Evolutionary conservation across 2,113 vertebrate genomes (phyloP).

Genomic region (Sus scrofa): DNA sequence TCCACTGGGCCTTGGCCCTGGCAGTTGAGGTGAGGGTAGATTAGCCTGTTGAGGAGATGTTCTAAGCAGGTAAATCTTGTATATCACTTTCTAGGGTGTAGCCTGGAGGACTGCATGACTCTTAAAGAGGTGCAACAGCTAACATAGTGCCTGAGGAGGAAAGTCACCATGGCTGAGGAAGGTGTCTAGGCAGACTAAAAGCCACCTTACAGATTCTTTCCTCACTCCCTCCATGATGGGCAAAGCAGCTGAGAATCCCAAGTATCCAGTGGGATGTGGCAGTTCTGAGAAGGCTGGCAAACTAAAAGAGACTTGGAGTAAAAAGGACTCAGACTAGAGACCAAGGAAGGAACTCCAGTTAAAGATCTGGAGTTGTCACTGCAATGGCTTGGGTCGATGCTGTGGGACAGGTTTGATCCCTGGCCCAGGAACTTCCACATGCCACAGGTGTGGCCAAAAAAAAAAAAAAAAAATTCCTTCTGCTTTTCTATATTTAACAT

Average conservation of each 20-base stretch:
- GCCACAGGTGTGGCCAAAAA: no score
- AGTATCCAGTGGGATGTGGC: background rate
- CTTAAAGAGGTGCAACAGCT: background rate
- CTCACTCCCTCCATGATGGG: background rate
- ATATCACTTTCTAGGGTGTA: background rate
- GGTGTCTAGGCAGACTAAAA: background rate
- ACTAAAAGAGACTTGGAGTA: background rate
- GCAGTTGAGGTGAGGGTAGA: background rate
- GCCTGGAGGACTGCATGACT: background rate
- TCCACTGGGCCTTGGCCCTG: background rate
- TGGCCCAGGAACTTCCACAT: no score
- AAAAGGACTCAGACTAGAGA: background rate
- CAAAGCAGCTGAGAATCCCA: background rate
- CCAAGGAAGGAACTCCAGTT: background rate
- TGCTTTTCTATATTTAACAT: background rate
- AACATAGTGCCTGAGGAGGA: background rate
- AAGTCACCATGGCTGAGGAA: background rate
- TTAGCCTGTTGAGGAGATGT: background rate
- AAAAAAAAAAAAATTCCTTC: background rate
- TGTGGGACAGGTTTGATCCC: no score
- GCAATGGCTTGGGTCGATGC: no score
- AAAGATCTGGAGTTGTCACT: no score
- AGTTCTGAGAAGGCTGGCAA: background rate
- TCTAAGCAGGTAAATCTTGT: background rate
- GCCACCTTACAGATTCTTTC: background rate